Evolutionary conservation across 2,888 invertebrate species (phyloP).

Genomic region (Cephalotes varians): DNA sequence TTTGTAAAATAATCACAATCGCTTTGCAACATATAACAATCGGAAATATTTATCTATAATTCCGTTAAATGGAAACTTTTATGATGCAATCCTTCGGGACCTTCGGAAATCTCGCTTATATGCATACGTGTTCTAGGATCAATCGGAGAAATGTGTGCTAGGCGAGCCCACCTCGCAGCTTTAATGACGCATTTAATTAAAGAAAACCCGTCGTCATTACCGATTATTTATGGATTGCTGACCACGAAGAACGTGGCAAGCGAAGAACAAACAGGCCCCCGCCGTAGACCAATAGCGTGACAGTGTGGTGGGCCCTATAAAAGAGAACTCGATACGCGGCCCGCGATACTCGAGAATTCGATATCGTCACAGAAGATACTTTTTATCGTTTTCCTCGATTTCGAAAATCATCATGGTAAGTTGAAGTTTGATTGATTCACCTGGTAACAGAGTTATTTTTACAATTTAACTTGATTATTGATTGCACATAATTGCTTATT

Average conservation of each 20-base stretch:
- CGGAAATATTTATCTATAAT: background rate
- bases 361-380: background rate
- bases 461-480: background rate
- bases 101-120: background rate
- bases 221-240: constrained; percentile 73
- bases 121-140: background rate
- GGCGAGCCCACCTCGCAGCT: constrained; percentile 38
- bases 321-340: constrained; percentile 58
- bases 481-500: background rate
- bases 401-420: constrained; percentile 38
- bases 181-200: constrained; percentile 64
- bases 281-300: constrained; percentile 77
- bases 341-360: constrained; percentile 17
- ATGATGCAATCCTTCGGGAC: background rate
- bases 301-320: constrained; percentile 65
- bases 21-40: background rate
- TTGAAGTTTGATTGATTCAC: background rate
- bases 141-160: constrained; percentile 4
- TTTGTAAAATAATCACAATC: background rate
- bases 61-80: background rate
- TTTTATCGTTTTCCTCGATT: constrained; percentile 5
- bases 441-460: background rate
- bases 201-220: constrained; percentile 72
- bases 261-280: constrained; percentile 84
- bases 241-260: constrained; percentile 64